Percentiles rank a stretch among this genome's conserved stretches.
These are phyloP conservation scores for Antheraea assamensis DNA, from an alignment of 2,888 invertebrate species.

Conservation along the genomic window DNA sequence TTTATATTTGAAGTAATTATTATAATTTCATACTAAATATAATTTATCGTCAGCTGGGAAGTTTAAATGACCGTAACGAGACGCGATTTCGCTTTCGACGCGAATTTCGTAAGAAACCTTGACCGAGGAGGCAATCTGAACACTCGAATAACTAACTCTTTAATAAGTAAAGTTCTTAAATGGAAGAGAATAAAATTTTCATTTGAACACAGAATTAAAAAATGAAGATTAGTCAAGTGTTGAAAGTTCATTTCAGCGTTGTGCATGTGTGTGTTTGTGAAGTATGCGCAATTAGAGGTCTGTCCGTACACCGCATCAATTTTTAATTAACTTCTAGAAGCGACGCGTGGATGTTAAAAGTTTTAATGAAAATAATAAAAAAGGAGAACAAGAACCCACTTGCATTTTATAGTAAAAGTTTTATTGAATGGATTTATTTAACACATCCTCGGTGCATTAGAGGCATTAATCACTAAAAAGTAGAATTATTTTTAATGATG, in stretches of 20 bases:
- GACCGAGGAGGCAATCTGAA: background rate
- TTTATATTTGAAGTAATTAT: background rate
- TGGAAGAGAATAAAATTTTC: background rate
- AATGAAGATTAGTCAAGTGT: slow-evolving; percentile 12
- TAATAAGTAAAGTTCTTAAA: background rate
- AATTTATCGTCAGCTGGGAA: too few relatives aligned
- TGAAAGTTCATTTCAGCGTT: slow-evolving; percentile 10
- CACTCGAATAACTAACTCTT: background rate
- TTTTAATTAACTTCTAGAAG: slow-evolving; percentile 57
- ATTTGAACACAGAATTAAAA: slow-evolving; percentile 11
- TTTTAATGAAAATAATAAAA: background rate
- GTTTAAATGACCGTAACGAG: background rate
- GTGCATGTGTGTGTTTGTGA: background rate
- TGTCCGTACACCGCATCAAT: slow-evolving; percentile 32
- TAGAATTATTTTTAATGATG: too few relatives aligned
- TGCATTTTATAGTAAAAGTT: background rate
- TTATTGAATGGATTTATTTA: background rate
- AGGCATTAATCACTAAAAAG: background rate
- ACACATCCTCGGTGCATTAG: background rate
- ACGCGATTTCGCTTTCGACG: background rate
- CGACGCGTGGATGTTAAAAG: slow-evolving; percentile 37
- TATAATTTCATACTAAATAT: background rate
- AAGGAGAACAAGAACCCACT: background rate
- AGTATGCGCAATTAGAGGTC: slow-evolving; percentile 17
- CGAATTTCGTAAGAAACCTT: background rate